Percentiles rank a stretch among this genome's conserved stretches.
Conservation (phyloP, 2,888 invertebrate species). For the Hirtodrosophila duncani region DNA sequence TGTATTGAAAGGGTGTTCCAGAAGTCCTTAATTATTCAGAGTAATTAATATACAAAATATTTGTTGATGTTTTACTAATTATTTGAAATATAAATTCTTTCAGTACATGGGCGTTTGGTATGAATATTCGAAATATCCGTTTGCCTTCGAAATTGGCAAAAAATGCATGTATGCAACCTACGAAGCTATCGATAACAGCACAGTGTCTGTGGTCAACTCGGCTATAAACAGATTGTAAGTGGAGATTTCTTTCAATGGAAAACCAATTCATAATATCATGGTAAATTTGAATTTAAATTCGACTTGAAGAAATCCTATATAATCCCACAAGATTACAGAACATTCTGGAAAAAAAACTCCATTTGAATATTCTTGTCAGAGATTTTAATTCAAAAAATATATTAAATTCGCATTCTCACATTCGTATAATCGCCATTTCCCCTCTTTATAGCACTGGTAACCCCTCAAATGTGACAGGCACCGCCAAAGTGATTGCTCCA, state of each 20-base stretch:
- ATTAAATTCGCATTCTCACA: too few species aligned
- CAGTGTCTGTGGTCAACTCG: slow-evolving; percentile 79
- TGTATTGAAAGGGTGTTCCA: too few species aligned
- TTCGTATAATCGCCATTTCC: too few species aligned
- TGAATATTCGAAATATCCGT: slow-evolving; percentile 87
- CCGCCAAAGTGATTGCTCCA: slow-evolving; percentile 65
- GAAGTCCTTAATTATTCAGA: too few species aligned
- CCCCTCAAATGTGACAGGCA: slow-evolving; percentile 60
- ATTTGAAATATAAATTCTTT: too few species aligned
- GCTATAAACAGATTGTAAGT: slow-evolving; percentile 71
- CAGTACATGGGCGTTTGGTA: slow-evolving; percentile 89
- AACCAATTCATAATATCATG: too few species aligned
- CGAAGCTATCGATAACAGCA: slow-evolving; percentile 77
- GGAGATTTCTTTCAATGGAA: background rate
- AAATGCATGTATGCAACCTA: slow-evolving; percentile 87
- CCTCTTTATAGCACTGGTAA: slow-evolving; percentile 54
- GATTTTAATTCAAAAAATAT: too few species aligned
- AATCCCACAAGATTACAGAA: too few species aligned
- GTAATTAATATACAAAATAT: background rate
- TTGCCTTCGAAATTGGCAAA: slow-evolving; percentile 86
- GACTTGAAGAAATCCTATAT: background rate
- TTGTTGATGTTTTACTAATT: background rate
- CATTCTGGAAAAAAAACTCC: too few species aligned
- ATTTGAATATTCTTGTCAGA: too few species aligned
- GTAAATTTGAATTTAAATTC: too few species aligned